A percentile compares a stretch with the other conserved stretches of the same genome.
These are phyloP conservation scores for Romanogobio albipinnatus DNA, from an alignment of 2,113 vertebrate genomes.

Conservation along the genomic window DNA sequence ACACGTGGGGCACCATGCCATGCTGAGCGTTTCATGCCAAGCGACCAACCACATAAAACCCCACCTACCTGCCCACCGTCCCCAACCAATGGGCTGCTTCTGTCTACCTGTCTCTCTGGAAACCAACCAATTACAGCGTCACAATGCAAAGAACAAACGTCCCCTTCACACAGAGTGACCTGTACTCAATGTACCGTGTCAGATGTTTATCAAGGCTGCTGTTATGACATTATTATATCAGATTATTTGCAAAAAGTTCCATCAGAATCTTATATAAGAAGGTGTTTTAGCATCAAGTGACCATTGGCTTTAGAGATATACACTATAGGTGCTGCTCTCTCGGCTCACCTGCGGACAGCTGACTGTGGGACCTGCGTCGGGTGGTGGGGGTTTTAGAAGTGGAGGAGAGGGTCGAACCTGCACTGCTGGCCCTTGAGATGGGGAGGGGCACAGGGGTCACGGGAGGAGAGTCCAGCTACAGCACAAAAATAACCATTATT, in stretches of 20 bases:
- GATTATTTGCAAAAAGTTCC: neutral
- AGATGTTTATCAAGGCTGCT: neutral
- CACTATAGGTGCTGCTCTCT: neutral
- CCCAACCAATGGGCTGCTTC: slow-evolving; percentile 72
- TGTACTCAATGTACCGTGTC: neutral
- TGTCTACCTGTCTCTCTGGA: slow-evolving; percentile 79
- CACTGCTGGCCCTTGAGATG: slow-evolving; percentile 78
- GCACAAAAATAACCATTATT: neutral
- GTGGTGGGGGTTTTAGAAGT: slow-evolving; percentile 69
- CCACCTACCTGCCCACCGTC: slow-evolving; percentile 80
- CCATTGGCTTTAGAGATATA: neutral
- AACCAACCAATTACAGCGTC: slow-evolving; percentile 76
- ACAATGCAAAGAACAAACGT: slow-evolving; percentile 64
- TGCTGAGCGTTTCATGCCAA: slow-evolving; percentile 75
- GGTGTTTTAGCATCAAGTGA: neutral
- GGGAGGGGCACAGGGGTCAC: slow-evolving; percentile 74
- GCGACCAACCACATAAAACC: slow-evolving; percentile 64
- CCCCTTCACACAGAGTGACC: neutral
- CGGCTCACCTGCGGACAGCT: slow-evolving; percentile 71
- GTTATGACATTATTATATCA: neutral
- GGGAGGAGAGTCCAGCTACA: slow-evolving; percentile 78
- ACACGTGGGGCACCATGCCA: slow-evolving; percentile 70
- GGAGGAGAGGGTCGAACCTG: slow-evolving; percentile 73
- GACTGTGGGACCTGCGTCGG: slow-evolving; percentile 75
- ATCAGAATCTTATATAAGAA: neutral